Percentiles rank a stretch among this genome's conserved stretches.
These are phyloP conservation scores for Talpa occidentalis DNA, from an alignment of 2,113 vertebrate genomes.

Conservation along the genomic window DNA sequence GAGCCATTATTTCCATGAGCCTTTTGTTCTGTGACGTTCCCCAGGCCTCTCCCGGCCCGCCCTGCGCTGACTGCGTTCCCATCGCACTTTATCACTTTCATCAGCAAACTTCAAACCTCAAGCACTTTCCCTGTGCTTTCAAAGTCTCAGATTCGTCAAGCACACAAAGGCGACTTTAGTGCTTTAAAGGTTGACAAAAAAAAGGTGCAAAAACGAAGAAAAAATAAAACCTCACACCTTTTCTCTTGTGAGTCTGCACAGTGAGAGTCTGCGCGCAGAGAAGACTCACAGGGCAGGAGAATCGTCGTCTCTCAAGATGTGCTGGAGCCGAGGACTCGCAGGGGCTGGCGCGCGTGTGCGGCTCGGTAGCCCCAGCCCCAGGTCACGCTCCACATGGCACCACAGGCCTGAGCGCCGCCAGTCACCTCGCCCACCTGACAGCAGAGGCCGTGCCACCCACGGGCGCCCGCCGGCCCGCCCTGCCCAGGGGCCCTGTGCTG, in stretches of 20 bases:
- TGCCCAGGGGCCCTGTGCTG: too few species aligned
- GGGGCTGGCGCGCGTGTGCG: background rate
- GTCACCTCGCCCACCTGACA: too few species aligned
- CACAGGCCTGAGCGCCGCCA: too few species aligned
- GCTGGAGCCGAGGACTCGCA: background rate
- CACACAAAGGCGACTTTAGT: background rate
- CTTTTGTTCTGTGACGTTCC: background rate
- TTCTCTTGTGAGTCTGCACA: background rate
- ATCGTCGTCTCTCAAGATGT: background rate
- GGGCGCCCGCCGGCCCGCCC: too few species aligned
- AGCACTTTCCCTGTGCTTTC: background rate
- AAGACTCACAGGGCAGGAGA: background rate
- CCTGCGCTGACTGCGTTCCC: fast-evolving
- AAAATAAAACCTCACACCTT: constrained; percentile 23
- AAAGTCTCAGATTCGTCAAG: constrained; percentile 48
- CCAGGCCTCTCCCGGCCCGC: background rate
- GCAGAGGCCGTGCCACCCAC: too few species aligned
- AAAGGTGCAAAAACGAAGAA: background rate
- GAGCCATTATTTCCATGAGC: background rate
- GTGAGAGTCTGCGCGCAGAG: constrained; percentile 2
- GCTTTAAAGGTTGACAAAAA: constrained; percentile 27
- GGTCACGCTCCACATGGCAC: too few species aligned
- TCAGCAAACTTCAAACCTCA: background rate
- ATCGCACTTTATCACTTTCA: background rate
- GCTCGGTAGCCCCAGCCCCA: too few species aligned